Evolutionary conservation across 2,888 invertebrate species (phyloP).

Genomic region (Luperina nickerlii): DNA sequence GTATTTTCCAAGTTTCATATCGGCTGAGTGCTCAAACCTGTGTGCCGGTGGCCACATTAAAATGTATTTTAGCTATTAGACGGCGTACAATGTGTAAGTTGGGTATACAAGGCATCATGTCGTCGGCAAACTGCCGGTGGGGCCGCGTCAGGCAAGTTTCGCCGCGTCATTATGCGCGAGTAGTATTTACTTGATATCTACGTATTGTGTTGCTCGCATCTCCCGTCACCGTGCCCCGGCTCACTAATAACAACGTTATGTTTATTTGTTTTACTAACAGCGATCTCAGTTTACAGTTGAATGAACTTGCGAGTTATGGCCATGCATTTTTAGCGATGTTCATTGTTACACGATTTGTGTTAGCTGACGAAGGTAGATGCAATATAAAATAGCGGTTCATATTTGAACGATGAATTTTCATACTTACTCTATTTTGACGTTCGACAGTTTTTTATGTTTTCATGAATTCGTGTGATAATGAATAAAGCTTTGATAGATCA

Average conservation of each 20-base stretch:
- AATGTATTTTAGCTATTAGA: slow-evolving; percentile 47
- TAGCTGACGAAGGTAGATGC: slow-evolving; percentile 23
- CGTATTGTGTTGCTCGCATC: slow-evolving; percentile 15
- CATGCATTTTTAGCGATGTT: slow-evolving; percentile 42
- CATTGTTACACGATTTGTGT: slow-evolving; percentile 21
- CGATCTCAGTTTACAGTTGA: slow-evolving; percentile 45
- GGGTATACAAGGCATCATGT: slow-evolving; percentile 36
- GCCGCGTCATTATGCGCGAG: slow-evolving; percentile 42
- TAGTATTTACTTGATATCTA: slow-evolving; percentile 39
- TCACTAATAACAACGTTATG: slow-evolving; percentile 40
- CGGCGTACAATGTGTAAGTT: slow-evolving; percentile 35
- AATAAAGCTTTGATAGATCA: slow-evolving; percentile 13
- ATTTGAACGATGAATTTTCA: slow-evolving; percentile 31
- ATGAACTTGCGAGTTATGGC: slow-evolving; percentile 41
- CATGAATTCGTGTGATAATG: slow-evolving; percentile 6
- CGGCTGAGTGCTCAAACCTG: slow-evolving; percentile 30
- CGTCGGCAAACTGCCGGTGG: slow-evolving; percentile 38
- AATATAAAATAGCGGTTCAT: slow-evolving; percentile 36
- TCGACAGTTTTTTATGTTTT: slow-evolving; percentile 18
- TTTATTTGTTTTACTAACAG: slow-evolving; percentile 64
- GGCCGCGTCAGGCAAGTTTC: slow-evolving; percentile 43
- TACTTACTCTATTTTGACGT: slow-evolving; percentile 21
- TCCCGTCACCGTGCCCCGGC: slow-evolving; percentile 12
- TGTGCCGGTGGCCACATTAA: slow-evolving; percentile 35
- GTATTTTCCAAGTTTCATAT: slow-evolving; percentile 34